Evolutionary conservation across 2,113 vertebrate species (phyloP).

Genomic region (Pelvicachromis taeniatus): DNA sequence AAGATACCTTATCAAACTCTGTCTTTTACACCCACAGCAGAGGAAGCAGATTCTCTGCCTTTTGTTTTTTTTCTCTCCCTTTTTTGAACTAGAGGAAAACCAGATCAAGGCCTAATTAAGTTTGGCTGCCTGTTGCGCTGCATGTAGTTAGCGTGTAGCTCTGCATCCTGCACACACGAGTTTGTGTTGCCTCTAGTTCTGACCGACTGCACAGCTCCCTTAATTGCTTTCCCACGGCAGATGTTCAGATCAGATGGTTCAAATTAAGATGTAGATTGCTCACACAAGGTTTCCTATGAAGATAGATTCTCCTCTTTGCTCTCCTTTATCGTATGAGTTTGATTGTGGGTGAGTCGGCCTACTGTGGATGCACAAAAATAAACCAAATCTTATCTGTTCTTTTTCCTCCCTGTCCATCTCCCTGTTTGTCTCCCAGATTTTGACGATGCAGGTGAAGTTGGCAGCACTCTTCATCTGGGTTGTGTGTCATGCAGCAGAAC

Average conservation of each 20-base stretch:
- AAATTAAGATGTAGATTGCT: conserved; percentile 70
- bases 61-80: not conserved
- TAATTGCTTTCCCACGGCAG: conserved; percentile 70
- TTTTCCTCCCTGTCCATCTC: not conserved
- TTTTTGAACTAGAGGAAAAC: conserved; percentile 3
- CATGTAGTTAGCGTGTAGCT: not conserved
- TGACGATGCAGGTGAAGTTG: conserved; percentile 36
- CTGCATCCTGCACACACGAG: not conserved
- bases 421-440: not conserved
- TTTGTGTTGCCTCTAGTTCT: conserved; percentile 23
- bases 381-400: not conserved
- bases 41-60: not conserved
- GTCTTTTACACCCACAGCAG: not conserved
- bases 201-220: conserved; percentile 38
- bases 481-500: conserved; percentile 46
- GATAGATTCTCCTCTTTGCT: conserved; percentile 51
- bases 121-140: conserved; percentile 17
- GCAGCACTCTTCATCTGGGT: conserved; percentile 20
- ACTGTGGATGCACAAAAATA: not conserved
- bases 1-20: conserved; percentile 28
- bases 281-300: conserved; percentile 69
- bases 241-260: conserved; percentile 76
- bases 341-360: not conserved
- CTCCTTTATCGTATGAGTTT: not conserved
- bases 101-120: conserved; percentile 34